Percentiles rank a stretch among this genome's conserved stretches.
These are phyloP conservation scores for Nipponacmea schrenckii DNA, from an alignment of 2,888 invertebrate genomes.

Conservation along the genomic window DNA sequence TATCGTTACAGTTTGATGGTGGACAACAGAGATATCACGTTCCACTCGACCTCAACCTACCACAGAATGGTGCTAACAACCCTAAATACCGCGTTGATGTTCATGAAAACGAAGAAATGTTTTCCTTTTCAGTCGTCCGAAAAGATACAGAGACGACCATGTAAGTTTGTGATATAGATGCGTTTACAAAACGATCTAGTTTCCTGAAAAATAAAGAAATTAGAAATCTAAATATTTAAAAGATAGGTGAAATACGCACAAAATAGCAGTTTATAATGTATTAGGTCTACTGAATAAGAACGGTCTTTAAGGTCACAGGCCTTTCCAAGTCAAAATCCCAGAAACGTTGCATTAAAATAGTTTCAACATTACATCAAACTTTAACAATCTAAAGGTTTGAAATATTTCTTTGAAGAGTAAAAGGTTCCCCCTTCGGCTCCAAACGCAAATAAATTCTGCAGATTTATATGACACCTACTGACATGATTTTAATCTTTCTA, in stretches of 20 bases:
- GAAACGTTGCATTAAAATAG: no score
- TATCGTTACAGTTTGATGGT: constrained; percentile 50
- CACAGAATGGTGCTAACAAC: constrained; percentile 23
- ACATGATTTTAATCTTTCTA: constrained; percentile 2
- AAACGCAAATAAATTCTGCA: neutral
- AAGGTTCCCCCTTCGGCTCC: neutral
- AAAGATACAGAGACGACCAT: constrained; percentile 46
- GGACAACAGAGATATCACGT: constrained; percentile 49
- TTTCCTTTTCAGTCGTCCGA: constrained; percentile 60
- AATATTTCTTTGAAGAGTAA: neutral
- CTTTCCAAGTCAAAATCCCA: no score
- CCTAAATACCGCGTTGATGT: constrained; percentile 47
- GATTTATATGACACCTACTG: no score
- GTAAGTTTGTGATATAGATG: constrained; percentile 39
- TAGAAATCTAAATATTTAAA: no score
- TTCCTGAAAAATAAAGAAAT: no score
- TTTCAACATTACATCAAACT: no score
- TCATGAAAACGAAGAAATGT: constrained; percentile 38
- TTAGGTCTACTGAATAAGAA: neutral
- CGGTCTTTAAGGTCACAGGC: neutral
- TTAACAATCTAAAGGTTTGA: no score
- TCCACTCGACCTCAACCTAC: constrained; percentile 43
- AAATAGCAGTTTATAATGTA: neutral
- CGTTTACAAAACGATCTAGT: neutral
- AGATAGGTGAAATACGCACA: no score